Percentiles rank a stretch among this genome's conserved stretches.
Conservation (phyloP, 2,797 vertebrate species). For the Melopsittacus undulatus region DNA sequence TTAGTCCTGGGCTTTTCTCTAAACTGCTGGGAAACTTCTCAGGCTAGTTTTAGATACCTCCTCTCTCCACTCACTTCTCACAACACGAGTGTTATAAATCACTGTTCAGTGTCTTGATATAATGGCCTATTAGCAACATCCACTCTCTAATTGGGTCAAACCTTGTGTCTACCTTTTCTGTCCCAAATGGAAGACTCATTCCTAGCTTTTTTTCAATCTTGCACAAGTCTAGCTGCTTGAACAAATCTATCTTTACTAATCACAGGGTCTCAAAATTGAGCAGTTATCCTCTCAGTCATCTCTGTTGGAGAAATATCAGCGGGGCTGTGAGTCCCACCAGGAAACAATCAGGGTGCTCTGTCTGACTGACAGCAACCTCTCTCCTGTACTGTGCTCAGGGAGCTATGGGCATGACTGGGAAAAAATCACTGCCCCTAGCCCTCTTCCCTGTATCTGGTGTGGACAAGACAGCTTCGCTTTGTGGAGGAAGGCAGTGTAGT, state of each 20-base stretch:
- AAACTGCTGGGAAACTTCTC: not conserved
- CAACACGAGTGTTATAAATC: not conserved
- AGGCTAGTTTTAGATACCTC: not conserved
- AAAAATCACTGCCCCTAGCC: not conserved
- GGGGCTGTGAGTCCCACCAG: not conserved
- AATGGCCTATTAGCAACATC: not conserved
- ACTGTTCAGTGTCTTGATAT: not conserved
- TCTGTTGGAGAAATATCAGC: not conserved
- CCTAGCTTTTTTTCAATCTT: not conserved
- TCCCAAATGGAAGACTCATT: not conserved
- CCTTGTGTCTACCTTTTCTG: not conserved
- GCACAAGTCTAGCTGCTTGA: not conserved
- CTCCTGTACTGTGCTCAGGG: rapidly evolving
- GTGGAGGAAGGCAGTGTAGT: not conserved
- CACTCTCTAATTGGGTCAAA: not conserved
- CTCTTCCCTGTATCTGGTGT: rapidly evolving
- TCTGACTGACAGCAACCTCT: not conserved
- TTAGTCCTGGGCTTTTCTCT: not conserved
- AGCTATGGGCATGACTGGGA: not conserved
- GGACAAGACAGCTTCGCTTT: not conserved
- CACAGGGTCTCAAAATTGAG: not conserved
- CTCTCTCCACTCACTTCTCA: not conserved
- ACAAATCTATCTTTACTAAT: not conserved
- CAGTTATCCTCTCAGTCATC: not conserved
- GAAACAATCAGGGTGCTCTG: not conserved